Percentiles rank a stretch among this genome's conserved stretches.
Conservation (phyloP, 2,113 vertebrate genomes). For the Sinocyclocheilus grahami region DNA sequence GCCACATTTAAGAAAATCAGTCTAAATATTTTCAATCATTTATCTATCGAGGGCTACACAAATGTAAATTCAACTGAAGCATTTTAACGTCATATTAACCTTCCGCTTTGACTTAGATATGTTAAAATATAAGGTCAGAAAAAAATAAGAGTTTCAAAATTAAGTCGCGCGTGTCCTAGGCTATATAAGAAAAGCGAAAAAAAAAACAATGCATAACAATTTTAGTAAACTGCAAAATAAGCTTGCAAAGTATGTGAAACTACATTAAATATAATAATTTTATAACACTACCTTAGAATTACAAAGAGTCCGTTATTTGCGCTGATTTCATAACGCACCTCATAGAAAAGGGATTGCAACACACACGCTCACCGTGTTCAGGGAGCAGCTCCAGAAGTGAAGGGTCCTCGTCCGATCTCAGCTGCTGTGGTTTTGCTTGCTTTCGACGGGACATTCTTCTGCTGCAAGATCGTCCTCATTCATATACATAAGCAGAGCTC, state of each 20-base stretch:
- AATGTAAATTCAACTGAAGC: neutral
- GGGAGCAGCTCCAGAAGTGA: slow-evolving; percentile 86
- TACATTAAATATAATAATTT: neutral
- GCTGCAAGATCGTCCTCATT: slow-evolving; percentile 79
- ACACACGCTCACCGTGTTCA: slow-evolving; percentile 84
- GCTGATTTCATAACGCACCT: neutral
- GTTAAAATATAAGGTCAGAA: neutral
- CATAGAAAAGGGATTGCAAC: neutral
- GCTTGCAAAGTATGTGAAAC: neutral
- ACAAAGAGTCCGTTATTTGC: neutral
- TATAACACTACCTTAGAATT: neutral
- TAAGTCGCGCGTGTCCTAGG: neutral
- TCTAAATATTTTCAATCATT: neutral
- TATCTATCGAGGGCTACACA: neutral
- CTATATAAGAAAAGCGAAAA: neutral
- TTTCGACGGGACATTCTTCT: slow-evolving; percentile 97
- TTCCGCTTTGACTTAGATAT: neutral
- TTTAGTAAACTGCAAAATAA: slow-evolving; percentile 51
- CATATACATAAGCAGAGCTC: slow-evolving; percentile 88
- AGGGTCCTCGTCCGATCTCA: slow-evolving; percentile 93
- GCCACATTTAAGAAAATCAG: neutral
- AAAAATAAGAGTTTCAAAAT: neutral
- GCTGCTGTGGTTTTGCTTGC: slow-evolving; percentile 99
- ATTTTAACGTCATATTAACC: neutral
- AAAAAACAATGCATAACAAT: neutral